These are phyloP conservation scores for Diorhabda sublineata DNA, from an alignment of 1,140 invertebrate species.

Conservation along the genomic window DNA sequence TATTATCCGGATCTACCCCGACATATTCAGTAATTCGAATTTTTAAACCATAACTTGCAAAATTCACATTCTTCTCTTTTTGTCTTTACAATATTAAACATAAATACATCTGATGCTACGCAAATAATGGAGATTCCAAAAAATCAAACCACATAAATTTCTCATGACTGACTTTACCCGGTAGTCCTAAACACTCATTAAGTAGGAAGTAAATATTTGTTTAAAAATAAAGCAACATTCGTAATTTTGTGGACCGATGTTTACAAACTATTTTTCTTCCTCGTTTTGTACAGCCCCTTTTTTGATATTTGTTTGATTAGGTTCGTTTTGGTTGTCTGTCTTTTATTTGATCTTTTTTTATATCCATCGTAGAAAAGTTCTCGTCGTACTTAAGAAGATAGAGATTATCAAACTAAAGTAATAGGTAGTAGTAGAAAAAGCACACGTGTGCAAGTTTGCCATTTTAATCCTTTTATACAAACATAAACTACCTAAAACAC, in stretches of 20 bases:
- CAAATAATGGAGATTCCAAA: too few species aligned
- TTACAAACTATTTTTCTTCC: neutral
- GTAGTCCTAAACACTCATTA: neutral
- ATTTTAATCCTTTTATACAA: neutral
- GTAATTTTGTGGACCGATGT: neutral
- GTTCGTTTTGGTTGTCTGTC: neutral
- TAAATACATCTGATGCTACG: too few species aligned
- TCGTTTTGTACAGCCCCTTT: neutral
- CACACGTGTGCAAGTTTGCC: neutral
- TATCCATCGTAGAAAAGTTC: neutral
- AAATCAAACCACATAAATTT: too few species aligned
- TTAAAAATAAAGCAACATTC: neutral
- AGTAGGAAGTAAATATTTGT: neutral
- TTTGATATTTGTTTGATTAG: constrained; percentile 1
- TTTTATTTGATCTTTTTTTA: constrained; percentile 1
- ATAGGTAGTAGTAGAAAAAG: neutral
- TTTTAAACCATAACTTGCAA: too few species aligned
- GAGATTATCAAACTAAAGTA: neutral
- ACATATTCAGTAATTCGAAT: too few species aligned
- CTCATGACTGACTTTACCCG: neutral
- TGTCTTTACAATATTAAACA: too few species aligned
- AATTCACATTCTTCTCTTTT: too few species aligned
- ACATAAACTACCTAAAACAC: neutral
- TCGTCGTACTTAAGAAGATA: neutral
- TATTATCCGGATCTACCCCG: too few species aligned